Base-by-base conservation (phyloP, 2,797 vertebrate species). In the Enteromius fasciolatus region DNA sequence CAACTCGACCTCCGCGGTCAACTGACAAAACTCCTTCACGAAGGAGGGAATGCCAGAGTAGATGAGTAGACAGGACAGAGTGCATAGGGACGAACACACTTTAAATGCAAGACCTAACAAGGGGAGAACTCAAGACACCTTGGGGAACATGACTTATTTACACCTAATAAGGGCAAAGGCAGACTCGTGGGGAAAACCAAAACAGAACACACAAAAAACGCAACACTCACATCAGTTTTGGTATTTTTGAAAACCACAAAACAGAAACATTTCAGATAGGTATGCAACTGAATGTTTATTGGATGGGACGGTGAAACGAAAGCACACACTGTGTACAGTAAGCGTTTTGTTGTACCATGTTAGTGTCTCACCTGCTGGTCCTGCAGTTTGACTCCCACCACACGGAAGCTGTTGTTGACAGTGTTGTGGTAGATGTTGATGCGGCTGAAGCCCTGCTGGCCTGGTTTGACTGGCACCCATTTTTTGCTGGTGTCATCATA, bases 401-500 rank as follows among this genome's bases (percentile, higher is more conserved):
- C 97, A 80, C 98, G 94, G 92, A 97, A 97, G 92, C 94, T 96
- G 91, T 95, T 97, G 72, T 92, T 95, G 90, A 94, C 92, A 0
- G 97, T 99, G 92, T 99, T 99, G 95, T 99, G 98, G 93, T 99
- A 99, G 89, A 99, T 99, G 94, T 98, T 98, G 92, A 99, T 97
- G 87, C 98, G 96, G 90, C 98, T 99, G 95, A 99, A 99, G 82
- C 98, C 98, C 92, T 99, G 97, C 90, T 98, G 97, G 54, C 98
- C 98, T 0, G 97, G 96, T 89, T 98, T 99, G 94, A 98, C 97
- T 81, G 98, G 98, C 84, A 99, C 96, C 98, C 98, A 99, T 92
- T 99, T 99, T 95, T 99, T 99, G 93, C 97, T 99, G 94, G 97
- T 96, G 93, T 99, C 98, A 80, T 99, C 98, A 44, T 99, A 99